Evolutionary conservation across 2,797 vertebrate species (phyloP), one percentile per base, ranked within the genome.

Genomic region (Neosilurus mollespiculum): DNA sequence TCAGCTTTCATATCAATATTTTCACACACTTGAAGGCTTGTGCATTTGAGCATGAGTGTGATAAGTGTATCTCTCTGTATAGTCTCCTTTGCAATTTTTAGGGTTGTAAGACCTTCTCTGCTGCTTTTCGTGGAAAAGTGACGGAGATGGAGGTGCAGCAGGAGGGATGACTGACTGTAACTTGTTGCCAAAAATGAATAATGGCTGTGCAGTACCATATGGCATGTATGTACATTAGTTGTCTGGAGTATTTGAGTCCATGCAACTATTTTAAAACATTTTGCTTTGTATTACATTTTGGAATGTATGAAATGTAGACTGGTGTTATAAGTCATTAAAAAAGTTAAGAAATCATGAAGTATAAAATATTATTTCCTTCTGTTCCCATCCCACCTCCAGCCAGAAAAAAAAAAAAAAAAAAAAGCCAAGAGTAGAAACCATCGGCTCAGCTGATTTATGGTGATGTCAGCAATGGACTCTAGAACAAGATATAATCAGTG

Each of bases 101-200:
- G 16, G 12, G 6, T 22, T 43, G 34, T 24, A 77, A 77, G 20
- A 51, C 12, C 43, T 78, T 65, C 43, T 78, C n/a, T 20, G 61
- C 16, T 65, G 77, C 15, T 65, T 78, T 78, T 53, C 15, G 7
- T 65, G 24, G 43, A 8, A 78, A 3, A 20, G 6, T 30, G 37
- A 65, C 49, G 26, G n/a, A 1, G 7, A 24, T 49, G 9, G 15
- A 78, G 76, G 12, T 78, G 37, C 59, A 64, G 76, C 76, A 64
- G 59, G n/a, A 78, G 43, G 77, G 4, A 65, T 30, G 51, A 65
- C 11, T 65, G 77, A 26, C 37, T 64, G 59, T 5, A 15, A 51
- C 37, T 51, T 51, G 59, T 78, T 65, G 61, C 61, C 77, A 65
- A 51, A 61, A 65, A 53, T 65, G 10, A 20, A 51, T 64, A 65